Evolutionary conservation across 1,140 invertebrate species (phyloP), one percentile per base, ranked within the genome.

Genomic region (Drosophila tsacasi): DNA sequence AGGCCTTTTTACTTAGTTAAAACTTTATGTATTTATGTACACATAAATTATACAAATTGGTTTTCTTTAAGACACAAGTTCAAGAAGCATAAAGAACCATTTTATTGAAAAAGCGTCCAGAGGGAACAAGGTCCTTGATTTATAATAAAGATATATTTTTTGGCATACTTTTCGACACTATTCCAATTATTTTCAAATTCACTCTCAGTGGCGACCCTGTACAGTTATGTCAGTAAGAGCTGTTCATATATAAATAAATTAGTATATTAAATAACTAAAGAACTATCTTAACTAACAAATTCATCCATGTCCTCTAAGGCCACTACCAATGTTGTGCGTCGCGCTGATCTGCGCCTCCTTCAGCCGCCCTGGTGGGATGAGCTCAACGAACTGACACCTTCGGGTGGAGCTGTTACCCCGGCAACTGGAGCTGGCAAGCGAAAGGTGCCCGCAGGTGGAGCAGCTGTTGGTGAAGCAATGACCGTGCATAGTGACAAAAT

Each of bases 281-380:
- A 23, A 17, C 21, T 23, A 5, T 17, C 13, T 23, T 17, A 32
- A 12, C 30, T 10, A 32, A 32, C 9, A 10, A 32, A 32, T 32
- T 23, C 15, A 17, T 55, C 13, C 3, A 2, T 17, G 19, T 23
- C 19, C 15, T 10, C 15, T 13, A 30, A 89, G 85, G 54, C 78
- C 54, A 64, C 98, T 55, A 96, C 96, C 15, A 90, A 82, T 49
- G 74, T 89, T 44, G 85, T 90, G 46, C 86, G 85, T 81, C 94
- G 98, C 35, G 97, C 98, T 2, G 97, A 98, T 92, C 93, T 99
- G 40, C 95, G 98, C n/a, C 95, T 99, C 3, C 93, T 99, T 60
- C 95, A 97, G 87, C 98, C 98, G 15, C 98, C 98, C 0, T 99
- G 98, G 98, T 97, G 96, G 93, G 98, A 99, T 85, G 98, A 99